These are phyloP conservation scores for Lasius fuliginosus DNA, from an alignment of 2,888 invertebrate species.

Conservation along the genomic window DNA sequence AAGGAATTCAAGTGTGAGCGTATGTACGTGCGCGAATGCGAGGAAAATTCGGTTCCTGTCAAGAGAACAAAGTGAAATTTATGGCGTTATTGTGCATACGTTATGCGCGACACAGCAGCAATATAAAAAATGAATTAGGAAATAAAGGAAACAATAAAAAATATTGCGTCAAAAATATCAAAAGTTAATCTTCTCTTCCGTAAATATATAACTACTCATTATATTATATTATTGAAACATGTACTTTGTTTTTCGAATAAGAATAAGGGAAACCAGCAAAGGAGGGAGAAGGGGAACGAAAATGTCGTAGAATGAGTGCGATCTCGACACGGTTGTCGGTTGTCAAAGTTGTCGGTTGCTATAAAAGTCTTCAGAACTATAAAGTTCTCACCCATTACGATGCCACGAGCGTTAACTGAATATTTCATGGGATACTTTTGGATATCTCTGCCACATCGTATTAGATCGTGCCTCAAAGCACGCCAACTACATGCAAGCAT, in stretches of 20 bases:
- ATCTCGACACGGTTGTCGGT: slow-evolving; percentile 49
- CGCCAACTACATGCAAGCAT: slow-evolving; percentile 40
- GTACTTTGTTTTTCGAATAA: slow-evolving; percentile 1
- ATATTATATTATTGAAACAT: neutral
- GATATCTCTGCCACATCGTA: slow-evolving; percentile 56
- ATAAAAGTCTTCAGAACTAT: slow-evolving; percentile 60
- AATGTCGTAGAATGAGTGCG: slow-evolving; percentile 48
- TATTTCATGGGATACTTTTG: slow-evolving; percentile 75
- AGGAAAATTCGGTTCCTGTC: slow-evolving; percentile 37
- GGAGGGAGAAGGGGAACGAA: slow-evolving; percentile 3
- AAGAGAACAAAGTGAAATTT: slow-evolving; percentile 21
- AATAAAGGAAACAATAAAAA: slow-evolving; percentile 7
- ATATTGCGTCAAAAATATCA: neutral
- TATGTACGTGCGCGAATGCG: neutral
- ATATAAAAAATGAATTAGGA: slow-evolving; percentile 17
- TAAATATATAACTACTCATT: neutral
- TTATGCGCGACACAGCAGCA: neutral
- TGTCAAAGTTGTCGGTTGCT: slow-evolving; percentile 61
- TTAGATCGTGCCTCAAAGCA: slow-evolving; percentile 53
- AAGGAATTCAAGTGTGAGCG: slow-evolving; percentile 31
- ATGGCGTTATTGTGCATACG: slow-evolving; percentile 21
- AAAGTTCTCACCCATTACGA: slow-evolving; percentile 73
- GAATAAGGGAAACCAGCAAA: slow-evolving; percentile 11
- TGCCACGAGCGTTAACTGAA: slow-evolving; percentile 72
- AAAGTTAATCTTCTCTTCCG: neutral